Base-by-base conservation (phyloP, 2,113 vertebrate species). In the Chaenogobius annularis region DNA sequence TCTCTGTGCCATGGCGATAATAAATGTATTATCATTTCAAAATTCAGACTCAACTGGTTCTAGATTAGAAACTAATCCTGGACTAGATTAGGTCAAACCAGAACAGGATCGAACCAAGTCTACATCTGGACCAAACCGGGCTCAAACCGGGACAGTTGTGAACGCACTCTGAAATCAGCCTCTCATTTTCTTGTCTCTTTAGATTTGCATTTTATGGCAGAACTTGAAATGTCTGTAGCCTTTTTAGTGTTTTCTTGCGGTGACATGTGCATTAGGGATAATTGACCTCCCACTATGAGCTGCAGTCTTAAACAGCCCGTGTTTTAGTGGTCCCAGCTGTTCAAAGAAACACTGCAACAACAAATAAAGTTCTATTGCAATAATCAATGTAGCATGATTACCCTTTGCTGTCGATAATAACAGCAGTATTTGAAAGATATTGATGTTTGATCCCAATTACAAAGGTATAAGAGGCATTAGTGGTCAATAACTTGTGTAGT, bases 251-350 rank as follows among this genome's bases (percentile, higher is more conserved):
- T 78, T 19, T n/a, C 56, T 69, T 47, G 20, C 70, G 72, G 22
- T 69, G 68, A 68, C 37, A 40, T 9, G 5, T 40, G 71, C 67
- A 62, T 73, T 19, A 66, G 40, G 61, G 68, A 46, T 52, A 72
- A 44, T 72, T 76, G 74, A 78, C 78, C 78, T 43, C 37, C 37
- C 76, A 46, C 66, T 12, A 50, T 12, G 72, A 35, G 48, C 35
- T 75, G 69, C 75, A 80, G 44, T 84, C 75, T 69, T 40, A 40
- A 40, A 40, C 37, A 40, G 37, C 37, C 26, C 7, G 68, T 55
- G 66, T 72, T 63, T 77, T 75, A 74, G 56, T 64, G 73, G 55
- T 64, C 26, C 55, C 79, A 76, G 72, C 71, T 80, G 66, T 73
- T 70, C 19, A 22, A 1, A 4, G 47, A 35, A 48, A 68, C 71